These are phyloP conservation scores for Diarsia brunnea DNA, from an alignment of 2,888 invertebrate species.

Conservation along the genomic window DNA sequence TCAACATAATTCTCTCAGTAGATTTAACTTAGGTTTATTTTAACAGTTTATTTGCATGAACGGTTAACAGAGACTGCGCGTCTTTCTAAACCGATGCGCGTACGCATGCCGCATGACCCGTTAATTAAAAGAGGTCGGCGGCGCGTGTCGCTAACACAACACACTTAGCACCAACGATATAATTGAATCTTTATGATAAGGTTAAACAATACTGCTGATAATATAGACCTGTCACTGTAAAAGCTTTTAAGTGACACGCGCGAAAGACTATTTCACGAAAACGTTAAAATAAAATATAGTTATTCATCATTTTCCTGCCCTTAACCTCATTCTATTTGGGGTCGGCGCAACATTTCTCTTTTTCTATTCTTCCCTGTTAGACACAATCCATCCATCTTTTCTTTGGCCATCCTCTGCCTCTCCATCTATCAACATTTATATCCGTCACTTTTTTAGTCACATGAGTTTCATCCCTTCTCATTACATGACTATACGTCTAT, in stretches of 20 bases:
- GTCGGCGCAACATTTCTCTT: too few species aligned
- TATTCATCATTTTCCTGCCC: too few species aligned
- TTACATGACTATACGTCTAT: too few species aligned
- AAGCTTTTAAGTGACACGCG: background rate
- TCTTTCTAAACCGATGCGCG: conserved; percentile 40
- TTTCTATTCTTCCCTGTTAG: too few species aligned
- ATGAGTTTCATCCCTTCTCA: too few species aligned
- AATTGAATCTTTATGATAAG: conserved; percentile 44
- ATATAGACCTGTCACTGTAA: background rate
- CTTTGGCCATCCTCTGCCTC: too few species aligned
- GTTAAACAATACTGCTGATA: conserved; percentile 10
- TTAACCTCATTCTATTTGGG: too few species aligned
- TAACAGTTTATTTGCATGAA: conserved; percentile 8
- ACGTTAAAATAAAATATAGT: too few species aligned
- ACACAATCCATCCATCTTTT: too few species aligned
- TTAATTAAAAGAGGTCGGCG: conserved; percentile 51
- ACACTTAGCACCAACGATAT: conserved; percentile 26
- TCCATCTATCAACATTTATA: too few species aligned
- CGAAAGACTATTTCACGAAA: background rate
- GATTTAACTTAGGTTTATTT: background rate
- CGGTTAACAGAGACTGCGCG: conserved; percentile 27
- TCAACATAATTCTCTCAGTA: background rate
- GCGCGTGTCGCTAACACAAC: conserved; percentile 42
- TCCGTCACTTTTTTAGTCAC: too few species aligned
- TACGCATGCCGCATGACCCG: conserved; percentile 37